Base-by-base conservation (phyloP, 1,140 invertebrate genomes). In the Drosophila watanabei region DNA sequence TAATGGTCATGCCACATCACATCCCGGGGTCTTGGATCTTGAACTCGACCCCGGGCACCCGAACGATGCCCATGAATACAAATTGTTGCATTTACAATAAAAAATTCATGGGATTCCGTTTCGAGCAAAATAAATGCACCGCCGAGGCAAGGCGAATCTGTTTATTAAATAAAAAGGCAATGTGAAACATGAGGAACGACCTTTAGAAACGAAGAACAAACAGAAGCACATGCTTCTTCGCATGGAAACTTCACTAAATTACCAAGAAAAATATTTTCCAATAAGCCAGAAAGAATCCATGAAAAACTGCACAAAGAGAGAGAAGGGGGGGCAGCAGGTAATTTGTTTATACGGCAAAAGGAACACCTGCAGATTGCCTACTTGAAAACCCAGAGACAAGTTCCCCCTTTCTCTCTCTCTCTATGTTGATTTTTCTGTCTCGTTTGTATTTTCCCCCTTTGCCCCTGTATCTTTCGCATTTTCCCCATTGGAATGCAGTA, bases 71-170 rank as follows among this genome's bases (percentile, higher is more conserved):
- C 73, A 89, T 82, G 85, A 89, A 89, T 89, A 85, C 86, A 89
- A 89, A 82, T 90, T 90, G 86, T 90, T 89, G 85, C 81, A 88
- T 88, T 87, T 77, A 68, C 71, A 80, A 65, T 77, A 78, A 80
- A 77, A 66, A 81, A 86, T 84, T 83, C 75, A 84, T 82, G 70
- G 75, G 79, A 85, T 89, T 90, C 66, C 86, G 81, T 85, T 90
- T 85, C 79, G 33, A 18, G 52, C 18, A 56, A 39, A 64, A 46
- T 73, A 73, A 80, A 71, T 88, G 84, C 84, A 83, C 64, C 60
- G 18, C 39, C 63, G 51, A 37, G 41, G 64, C 51, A 49, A 56
- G n/a, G 63, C 51, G 48, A 79, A 56, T 80, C 73, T 79, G 77
- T 82, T 78, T 82, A 85, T 76, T 76, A 81, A 82, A 86, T 81